Evolutionary conservation across 2,888 invertebrate genomes (phyloP), one percentile per base, ranked within the genome.

Genomic region (Horisme vitalbata): DNA sequence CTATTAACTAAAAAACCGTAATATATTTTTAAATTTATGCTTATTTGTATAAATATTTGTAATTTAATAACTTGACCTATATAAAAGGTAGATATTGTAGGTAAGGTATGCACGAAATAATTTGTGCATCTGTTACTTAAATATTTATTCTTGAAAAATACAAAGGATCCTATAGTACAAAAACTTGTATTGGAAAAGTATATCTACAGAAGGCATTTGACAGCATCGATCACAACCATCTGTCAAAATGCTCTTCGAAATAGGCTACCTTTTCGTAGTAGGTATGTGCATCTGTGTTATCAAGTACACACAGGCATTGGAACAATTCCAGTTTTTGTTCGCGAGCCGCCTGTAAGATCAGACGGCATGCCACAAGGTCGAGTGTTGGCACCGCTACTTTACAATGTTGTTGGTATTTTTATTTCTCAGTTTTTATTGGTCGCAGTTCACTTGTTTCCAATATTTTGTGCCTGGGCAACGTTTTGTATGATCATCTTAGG

Each of bases 331-430:
- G 71, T 75, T 73, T 75, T 76, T 78, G 71, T 59, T 46, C 56
- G 66, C 65, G 54, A 57, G 52, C 55, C 64, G 72, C 68, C 72
- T 75, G 63, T 65, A 58, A 61, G 66, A 77, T 75, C 63, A 61
- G 70, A 44, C 55, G 72, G 76, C 53, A 68, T 77, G 45, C 72
- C 71, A 52, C 83, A 84, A 83, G 84, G 83, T 68, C 73, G 69
- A 52, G 53, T 55, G 49, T 64, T 65, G 36, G 57, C 52, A 35
- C 66, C 70, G 55, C 56, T 57, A 57, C 55, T 65, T 55, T 54
- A 51, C 46, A 61, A 58, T 53, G 41, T 44, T 50, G 49, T 31
- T 46, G 28, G 33, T 49, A 37, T 52, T n/a, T n/a, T 54, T 46
- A 45, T 41, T 38, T 47, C 18, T 26, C 27, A 31, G 38, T 44